phyloP scores from a whole-genome alignment of 2,797 vertebrate genomes.

The Mus caroli region DNA sequence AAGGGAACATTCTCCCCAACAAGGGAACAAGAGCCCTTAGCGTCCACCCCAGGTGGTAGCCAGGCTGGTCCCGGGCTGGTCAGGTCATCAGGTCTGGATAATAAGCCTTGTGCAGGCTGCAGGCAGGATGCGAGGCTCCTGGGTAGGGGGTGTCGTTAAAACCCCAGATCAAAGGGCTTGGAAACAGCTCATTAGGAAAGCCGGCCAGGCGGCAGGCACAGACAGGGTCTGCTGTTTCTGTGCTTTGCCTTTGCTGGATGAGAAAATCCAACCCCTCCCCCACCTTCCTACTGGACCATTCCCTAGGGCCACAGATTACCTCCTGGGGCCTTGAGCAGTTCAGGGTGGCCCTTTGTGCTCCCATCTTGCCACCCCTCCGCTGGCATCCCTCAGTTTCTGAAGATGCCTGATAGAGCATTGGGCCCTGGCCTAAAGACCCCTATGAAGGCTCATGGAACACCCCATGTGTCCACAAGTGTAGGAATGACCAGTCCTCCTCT shows the following conservation, averaged over 20 bases:
- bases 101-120: neutral
- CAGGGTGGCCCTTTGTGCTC: neutral
- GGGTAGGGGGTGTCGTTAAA: neutral
- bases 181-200: slow-evolving; percentile 34
- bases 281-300: neutral
- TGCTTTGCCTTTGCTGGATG: neutral
- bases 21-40: neutral
- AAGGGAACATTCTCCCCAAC: neutral
- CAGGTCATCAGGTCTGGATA: neutral
- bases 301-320: neutral
- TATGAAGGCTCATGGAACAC: too few species aligned
- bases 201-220: neutral
- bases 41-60: neutral
- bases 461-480: rapidly evolving
- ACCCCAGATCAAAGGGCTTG: slow-evolving; percentile 40
- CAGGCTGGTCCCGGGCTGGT: slow-evolving; percentile 9
- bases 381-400: neutral
- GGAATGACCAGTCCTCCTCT: neutral
- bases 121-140: neutral
- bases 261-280: neutral
- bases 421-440: neutral
- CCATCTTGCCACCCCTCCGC: neutral
- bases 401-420: rapidly evolving
- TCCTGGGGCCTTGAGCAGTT: neutral
- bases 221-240: neutral